Base-by-base conservation (phyloP, 1,140 invertebrate genomes). In the Tetramorium parvispinum region DNA sequence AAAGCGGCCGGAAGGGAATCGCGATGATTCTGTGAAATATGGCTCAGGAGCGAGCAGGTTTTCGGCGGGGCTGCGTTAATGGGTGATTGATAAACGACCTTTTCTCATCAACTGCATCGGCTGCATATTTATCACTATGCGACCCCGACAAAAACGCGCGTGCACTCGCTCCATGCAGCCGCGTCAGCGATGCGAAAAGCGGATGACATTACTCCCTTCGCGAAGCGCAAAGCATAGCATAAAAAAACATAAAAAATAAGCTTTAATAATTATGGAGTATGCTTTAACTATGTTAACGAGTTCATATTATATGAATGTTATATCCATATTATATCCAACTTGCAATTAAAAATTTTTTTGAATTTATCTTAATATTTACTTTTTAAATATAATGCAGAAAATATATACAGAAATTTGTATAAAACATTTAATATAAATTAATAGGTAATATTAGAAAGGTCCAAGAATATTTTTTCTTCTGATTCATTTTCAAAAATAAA, bases 71-170 rank as follows among this genome's bases (percentile, higher is more conserved):
- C 66, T 49, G 89, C 68, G 89, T 91, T 91, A 91, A 91, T 91
- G 90, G 90, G 40, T 91, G 90, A 91, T 91, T 91, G 90, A 91
- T 91, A 91, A 91, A 91, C 90, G 90, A 91, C 68, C 89, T 81
- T 76, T 78, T 88, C 89, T 91, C 89, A 91, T 91, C 90, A 88
- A 88, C 88, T 91, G 83, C 89, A 91, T 91, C 90, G 89, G 79
- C 85, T 86, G 87, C 89, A 85, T 91, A 88, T 91, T 91, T 91
- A 91, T 91, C 89, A 91, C 59, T 59, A 66, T 49, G 78, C 82
- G 37, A 82, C 89, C 77, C 88, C 86, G 86, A 87, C 82, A 78
- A 85, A 86, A 79, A 63, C 57, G 65, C 66, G 18, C 57, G 21
- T 78, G 65, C 85, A 66, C 75, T 57, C 63, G 78, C 51, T 43